Evolutionary conservation across 2,888 invertebrate genomes (phyloP).

Genomic region (Incurvaria masculella): DNA sequence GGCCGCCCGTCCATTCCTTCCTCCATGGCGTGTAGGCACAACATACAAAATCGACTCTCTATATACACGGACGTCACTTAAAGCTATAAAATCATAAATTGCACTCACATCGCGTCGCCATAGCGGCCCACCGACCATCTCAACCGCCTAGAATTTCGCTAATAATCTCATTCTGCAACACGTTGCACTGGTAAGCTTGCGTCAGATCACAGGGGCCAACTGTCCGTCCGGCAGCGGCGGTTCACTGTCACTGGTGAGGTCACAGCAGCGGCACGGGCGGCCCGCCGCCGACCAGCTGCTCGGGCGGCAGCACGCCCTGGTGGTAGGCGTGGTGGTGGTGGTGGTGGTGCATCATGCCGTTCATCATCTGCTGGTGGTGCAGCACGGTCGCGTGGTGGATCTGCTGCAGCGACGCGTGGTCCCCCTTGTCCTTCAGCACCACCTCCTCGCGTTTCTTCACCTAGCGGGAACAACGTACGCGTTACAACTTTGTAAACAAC

Average conservation of each 20-base stretch:
- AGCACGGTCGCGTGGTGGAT: conserved; percentile 53
- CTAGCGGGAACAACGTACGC: neutral
- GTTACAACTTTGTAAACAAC: no score
- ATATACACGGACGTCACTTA: neutral
- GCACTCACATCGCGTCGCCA: neutral
- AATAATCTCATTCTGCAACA: neutral
- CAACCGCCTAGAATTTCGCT: neutral
- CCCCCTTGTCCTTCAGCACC: conserved; percentile 58
- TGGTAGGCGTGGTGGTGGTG: conserved; percentile 49
- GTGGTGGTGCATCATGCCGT: conserved; percentile 51
- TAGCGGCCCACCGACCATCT: no score
- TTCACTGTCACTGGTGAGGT: conserved; percentile 29
- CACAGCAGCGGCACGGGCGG: conserved; percentile 52
- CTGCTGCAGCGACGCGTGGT: conserved; percentile 48
- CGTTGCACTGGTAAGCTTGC: no score
- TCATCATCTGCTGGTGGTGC: conserved; percentile 56
- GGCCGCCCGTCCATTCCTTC: no score
- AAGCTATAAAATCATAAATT: neutral
- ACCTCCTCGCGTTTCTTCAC: conserved; percentile 79
- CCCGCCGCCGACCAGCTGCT: conserved; percentile 43
- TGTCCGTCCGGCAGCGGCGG: neutral
- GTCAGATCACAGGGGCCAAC: no score
- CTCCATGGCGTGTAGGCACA: no score
- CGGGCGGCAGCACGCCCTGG: conserved; percentile 51
- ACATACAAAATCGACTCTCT: neutral